Conservation (phyloP, 2,888 invertebrate species). For the Nephrotoma guestfalica region DNA sequence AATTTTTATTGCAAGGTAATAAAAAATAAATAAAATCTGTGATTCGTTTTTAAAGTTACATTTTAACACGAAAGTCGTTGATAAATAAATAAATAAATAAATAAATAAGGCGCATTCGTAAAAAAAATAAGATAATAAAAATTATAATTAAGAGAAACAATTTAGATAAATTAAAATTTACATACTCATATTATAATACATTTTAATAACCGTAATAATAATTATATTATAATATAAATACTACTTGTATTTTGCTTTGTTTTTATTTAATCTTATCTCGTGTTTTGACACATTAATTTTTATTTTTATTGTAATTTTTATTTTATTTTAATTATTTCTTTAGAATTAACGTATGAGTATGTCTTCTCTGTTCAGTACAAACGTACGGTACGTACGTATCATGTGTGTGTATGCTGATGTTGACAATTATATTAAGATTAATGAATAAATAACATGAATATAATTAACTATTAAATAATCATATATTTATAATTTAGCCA, state of each 20-base stretch:
- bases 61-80: background rate
- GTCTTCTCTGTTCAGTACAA: background rate
- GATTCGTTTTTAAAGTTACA: background rate
- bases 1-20: background rate
- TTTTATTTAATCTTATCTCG: background rate
- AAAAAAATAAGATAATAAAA: background rate
- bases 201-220: background rate
- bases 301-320: background rate
- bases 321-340: background rate
- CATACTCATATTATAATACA: background rate
- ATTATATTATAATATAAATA: background rate
- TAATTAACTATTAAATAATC: background rate
- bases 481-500: background rate
- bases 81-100: background rate
- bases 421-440: slow-evolving; percentile 4
- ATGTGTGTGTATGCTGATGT: background rate
- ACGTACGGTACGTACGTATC: background rate
- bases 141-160: background rate
- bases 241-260: background rate
- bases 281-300: background rate
- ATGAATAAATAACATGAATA: slow-evolving; percentile 2
- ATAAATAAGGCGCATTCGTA: background rate
- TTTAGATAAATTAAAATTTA: background rate
- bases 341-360: background rate
- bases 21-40: background rate